These are phyloP conservation scores for Mormoops blainvillei DNA, from an alignment of 2,113 vertebrate species.

Conservation along the genomic window DNA sequence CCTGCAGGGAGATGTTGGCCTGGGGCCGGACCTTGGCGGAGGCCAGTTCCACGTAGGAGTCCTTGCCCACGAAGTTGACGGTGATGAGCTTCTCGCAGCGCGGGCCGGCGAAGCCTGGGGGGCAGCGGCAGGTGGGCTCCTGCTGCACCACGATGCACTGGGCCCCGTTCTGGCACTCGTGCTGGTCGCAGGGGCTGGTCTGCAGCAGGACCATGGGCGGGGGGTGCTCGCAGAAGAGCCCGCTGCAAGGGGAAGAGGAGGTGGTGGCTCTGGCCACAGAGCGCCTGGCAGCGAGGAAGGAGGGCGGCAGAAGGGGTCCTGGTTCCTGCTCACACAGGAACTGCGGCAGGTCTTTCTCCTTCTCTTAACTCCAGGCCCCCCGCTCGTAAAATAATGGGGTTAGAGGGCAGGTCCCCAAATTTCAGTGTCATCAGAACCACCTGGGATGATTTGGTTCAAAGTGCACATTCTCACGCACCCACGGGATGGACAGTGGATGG, in stretches of 20 bases:
- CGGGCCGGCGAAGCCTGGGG: slow-evolving; percentile 91
- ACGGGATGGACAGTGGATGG: not conserved
- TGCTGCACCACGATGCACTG: slow-evolving; percentile 91
- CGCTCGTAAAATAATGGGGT: not conserved
- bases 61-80: slow-evolving; percentile 94
- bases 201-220: slow-evolving; percentile 98
- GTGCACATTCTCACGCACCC: not conserved
- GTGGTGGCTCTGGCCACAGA: not conserved
- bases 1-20: slow-evolving; percentile 97
- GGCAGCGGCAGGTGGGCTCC: slow-evolving; percentile 94
- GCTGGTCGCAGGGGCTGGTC: slow-evolving; percentile 96
- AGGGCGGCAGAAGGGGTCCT: not conserved
- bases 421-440: not conserved
- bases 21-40: slow-evolving; percentile 88
- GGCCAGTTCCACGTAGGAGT: slow-evolving; percentile 91
- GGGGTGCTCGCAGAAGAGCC: slow-evolving; percentile 93
- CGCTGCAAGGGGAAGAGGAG: slow-evolving; percentile 77
- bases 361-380: not conserved
- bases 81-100: slow-evolving; percentile 96
- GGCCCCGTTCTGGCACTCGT: slow-evolving; percentile 93
- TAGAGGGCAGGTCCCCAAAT: not conserved
- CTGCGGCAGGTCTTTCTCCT: rapidly evolving
- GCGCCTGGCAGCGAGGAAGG: not conserved
- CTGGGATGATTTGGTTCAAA: not conserved
- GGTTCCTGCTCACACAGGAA: not conserved